phyloP scores from a whole-genome alignment of 2,113 vertebrate species.

The Todiramphus chloris region DNA sequence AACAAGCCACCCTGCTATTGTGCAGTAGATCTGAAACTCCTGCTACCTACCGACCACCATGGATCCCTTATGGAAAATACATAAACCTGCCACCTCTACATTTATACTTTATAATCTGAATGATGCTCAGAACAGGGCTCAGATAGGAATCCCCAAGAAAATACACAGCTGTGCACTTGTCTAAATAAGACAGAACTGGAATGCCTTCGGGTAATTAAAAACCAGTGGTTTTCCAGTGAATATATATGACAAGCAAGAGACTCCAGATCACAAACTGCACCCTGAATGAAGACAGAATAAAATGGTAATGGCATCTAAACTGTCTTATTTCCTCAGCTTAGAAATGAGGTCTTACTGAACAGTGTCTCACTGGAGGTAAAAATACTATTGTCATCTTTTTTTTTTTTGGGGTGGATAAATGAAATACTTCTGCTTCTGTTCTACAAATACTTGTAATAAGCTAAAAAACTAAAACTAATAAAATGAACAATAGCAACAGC shows the following conservation, averaged over 20 bases:
- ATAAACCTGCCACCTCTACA: not conserved
- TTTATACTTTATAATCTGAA: slow-evolving; percentile 22
- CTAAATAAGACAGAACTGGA: not conserved
- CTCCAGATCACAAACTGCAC: not conserved
- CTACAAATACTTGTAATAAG: not conserved
- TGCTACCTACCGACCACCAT: not conserved
- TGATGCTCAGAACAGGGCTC: not conserved
- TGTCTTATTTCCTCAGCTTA: not conserved
- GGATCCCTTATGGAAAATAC: slow-evolving; percentile 28
- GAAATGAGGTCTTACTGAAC: not conserved
- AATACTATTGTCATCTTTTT: not conserved
- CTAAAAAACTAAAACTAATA: not conserved
- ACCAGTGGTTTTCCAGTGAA: not conserved
- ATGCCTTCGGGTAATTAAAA: slow-evolving; percentile 37
- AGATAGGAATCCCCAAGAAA: slow-evolving; percentile 7
- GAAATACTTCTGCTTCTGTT: not conserved
- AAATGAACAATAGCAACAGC: not conserved
- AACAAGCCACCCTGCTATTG: not conserved
- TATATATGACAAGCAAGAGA: not conserved
- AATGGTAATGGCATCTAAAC: not conserved
- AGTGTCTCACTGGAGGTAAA: not conserved
- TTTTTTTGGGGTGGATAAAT: not conserved
- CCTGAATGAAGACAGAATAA: not conserved
- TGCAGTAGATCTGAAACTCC: not conserved
- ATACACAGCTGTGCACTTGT: not conserved